Percentiles rank a stretch among this genome's conserved stretches.
These are phyloP conservation scores for Seira musarum DNA, from an alignment of 2,888 invertebrate genomes.

Conservation along the genomic window DNA sequence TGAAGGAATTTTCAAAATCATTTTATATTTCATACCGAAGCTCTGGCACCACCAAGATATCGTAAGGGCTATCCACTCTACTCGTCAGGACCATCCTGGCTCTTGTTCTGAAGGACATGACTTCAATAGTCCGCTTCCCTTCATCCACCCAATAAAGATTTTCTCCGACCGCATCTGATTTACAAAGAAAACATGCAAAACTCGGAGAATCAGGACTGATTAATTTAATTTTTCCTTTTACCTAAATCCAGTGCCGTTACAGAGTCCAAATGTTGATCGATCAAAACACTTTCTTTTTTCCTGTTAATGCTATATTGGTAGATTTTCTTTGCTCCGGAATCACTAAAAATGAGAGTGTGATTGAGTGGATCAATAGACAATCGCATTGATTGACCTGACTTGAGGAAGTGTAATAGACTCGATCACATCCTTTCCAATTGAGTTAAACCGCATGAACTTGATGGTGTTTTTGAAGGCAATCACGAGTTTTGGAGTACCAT, in stretches of 20 bases:
- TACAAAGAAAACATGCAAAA: background rate
- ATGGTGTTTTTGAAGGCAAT: conserved; percentile 70
- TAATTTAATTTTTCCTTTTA: conserved; percentile 70
- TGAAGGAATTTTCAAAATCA: no score
- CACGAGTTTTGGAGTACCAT: conserved; percentile 62
- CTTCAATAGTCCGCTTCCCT: conserved; percentile 78
- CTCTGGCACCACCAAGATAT: conserved; percentile 80
- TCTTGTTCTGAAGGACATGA: conserved; percentile 77
- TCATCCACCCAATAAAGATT: conserved; percentile 83
- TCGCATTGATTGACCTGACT: conserved; percentile 76
- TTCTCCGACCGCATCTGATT: conserved; percentile 80
- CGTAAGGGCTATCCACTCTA: conserved; percentile 76
- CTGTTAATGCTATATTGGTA: conserved; percentile 72
- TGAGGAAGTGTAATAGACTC: conserved; percentile 63
- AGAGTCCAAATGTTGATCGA: conserved; percentile 73
- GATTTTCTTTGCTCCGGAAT: conserved; percentile 74
- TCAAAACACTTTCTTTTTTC: conserved; percentile 70
- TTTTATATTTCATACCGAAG: no score
- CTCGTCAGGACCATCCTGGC: conserved; percentile 78
- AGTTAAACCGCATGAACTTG: conserved; percentile 70
- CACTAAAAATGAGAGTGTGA: conserved; percentile 73
- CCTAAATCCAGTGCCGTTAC: conserved; percentile 78
- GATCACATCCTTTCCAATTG: conserved; percentile 72
- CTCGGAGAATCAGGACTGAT: no score
- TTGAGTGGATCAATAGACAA: conserved; percentile 79